These are phyloP conservation scores for Diloba caeruleocephala DNA, from an alignment of 2,888 invertebrate genomes.

Conservation along the genomic window DNA sequence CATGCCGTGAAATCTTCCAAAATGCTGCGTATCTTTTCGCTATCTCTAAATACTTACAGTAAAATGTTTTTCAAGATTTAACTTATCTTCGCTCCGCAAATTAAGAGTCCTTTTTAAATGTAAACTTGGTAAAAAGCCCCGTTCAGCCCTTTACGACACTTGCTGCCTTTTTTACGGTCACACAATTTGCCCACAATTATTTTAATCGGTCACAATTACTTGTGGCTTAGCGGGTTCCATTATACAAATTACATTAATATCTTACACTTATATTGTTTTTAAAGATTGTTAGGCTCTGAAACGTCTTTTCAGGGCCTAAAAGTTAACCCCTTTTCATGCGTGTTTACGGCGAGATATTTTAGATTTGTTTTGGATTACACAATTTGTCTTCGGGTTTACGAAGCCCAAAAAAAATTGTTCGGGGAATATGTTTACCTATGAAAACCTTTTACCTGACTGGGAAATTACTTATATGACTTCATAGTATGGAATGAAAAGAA, in stretches of 20 bases:
- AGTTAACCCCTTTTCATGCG: constrained; percentile 11
- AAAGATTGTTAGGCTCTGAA: constrained; percentile 12
- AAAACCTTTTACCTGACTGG: constrained; percentile 14
- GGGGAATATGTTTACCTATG: background rate
- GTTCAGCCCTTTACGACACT: constrained; percentile 16
- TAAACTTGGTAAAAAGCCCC: constrained; percentile 11
- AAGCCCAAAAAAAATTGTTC: constrained; percentile 2
- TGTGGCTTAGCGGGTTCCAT: constrained; percentile 23
- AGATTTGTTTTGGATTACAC: background rate
- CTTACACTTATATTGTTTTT: constrained; percentile 20
- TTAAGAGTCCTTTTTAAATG: constrained; percentile 15
- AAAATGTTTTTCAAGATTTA: background rate
- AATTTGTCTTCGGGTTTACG: constrained; percentile 13
- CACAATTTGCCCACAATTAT: constrained; percentile 49
- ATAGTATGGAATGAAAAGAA: background rate
- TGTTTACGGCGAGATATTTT: background rate
- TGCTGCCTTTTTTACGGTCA: constrained; percentile 38
- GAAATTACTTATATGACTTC: background rate
- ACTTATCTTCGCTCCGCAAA: constrained; percentile 4
- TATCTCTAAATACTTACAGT: constrained; percentile 8
- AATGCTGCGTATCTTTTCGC: constrained; percentile 1
- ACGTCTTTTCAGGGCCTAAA: too few relatives aligned
- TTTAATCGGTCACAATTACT: constrained; percentile 52
- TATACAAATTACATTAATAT: constrained; percentile 37
- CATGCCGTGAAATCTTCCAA: background rate